Conservation (phyloP, 2,113 vertebrate species). For the Onychostoma macrolepis region DNA sequence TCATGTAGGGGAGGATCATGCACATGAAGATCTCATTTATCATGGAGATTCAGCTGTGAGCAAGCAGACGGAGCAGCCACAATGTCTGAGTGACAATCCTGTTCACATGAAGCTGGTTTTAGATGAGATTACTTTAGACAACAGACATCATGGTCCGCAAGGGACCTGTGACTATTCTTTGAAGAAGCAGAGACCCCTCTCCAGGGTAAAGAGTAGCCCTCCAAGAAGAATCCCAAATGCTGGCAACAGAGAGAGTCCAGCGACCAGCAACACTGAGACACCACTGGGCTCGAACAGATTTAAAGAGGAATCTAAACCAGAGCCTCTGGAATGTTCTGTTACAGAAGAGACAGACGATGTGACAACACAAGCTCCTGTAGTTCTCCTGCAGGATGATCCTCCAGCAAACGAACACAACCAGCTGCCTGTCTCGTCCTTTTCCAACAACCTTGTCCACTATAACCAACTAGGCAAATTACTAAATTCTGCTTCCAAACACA, state of each 20-base stretch:
- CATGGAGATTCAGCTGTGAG: not conserved
- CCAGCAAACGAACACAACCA: not conserved
- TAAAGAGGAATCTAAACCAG: conserved; percentile 39
- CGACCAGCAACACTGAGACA: not conserved
- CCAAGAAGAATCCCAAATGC: not conserved
- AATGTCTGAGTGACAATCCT: not conserved
- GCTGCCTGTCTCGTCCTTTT: not conserved
- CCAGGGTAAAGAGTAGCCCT: not conserved
- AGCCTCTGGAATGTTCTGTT: conserved; percentile 2
- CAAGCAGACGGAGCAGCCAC: not conserved
- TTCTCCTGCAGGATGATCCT: not conserved
- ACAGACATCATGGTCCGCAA: not conserved
- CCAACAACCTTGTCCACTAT: not conserved
- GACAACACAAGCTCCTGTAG: not conserved
- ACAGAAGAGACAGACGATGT: not conserved
- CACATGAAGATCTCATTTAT: too few species aligned
- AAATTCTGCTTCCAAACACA: not conserved
- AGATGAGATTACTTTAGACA: not conserved
- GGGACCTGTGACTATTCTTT: not conserved
- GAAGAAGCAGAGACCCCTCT: not conserved
- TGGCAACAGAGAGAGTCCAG: not conserved
- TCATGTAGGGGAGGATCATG: not conserved
- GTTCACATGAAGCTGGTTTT: not conserved
- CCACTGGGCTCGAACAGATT: not conserved
- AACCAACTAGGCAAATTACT: not conserved